phyloP scores from a whole-genome alignment of 2,113 vertebrate species.

The Ptychochromis oligacanthus region DNA sequence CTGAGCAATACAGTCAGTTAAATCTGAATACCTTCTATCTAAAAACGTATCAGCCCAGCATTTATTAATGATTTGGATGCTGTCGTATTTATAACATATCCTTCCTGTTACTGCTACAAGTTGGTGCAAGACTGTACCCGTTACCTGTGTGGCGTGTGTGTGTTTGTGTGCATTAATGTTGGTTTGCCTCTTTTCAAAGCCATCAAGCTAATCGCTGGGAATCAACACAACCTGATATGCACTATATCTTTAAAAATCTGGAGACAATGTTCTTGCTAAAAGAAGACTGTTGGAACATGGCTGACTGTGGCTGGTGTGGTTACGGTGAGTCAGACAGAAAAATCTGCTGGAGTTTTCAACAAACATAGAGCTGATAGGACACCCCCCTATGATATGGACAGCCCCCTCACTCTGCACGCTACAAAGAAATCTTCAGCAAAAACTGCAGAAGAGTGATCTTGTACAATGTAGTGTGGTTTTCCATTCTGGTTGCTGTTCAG shows the following conservation, averaged over 20 bases:
- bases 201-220: background rate
- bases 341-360: conserved; percentile 27
- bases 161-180: background rate
- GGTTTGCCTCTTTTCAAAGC: background rate
- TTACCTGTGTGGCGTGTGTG: background rate
- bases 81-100: background rate
- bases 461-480: conserved; percentile 24
- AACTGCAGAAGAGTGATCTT: background rate
- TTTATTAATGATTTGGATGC: background rate
- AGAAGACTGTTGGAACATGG: conserved; percentile 33
- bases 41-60: background rate
- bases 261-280: conserved; percentile 12
- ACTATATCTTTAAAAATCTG: conserved; percentile 42
- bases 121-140: background rate
- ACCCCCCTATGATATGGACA: conserved; percentile 34
- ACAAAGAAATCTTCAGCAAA: background rate
- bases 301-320: conserved; percentile 44
- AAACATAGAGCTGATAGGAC: conserved; percentile 1
- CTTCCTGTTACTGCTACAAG: background rate
- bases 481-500: background rate
- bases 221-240: background rate
- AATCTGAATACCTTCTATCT: background rate
- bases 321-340: conserved; percentile 69
- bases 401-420: conserved; percentile 44
- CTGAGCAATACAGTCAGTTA: background rate